phyloP scores from a whole-genome alignment of 2,797 vertebrate species.

The Cetoscarus ocellatus region DNA sequence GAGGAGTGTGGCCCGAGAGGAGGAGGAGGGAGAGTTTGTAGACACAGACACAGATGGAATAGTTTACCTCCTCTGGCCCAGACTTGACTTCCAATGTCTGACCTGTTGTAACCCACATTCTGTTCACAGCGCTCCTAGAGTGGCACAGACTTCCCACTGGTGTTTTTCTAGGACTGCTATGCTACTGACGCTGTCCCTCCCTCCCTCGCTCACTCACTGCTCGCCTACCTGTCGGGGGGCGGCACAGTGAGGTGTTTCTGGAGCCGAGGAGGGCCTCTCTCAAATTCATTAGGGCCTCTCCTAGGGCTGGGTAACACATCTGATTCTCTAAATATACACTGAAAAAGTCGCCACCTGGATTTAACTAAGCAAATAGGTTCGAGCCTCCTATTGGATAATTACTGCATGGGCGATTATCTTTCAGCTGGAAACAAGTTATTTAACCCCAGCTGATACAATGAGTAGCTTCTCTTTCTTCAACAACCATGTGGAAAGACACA shows the following conservation, averaged over 20 bases:
- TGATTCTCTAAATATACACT: too few species aligned
- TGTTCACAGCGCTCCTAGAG: slow-evolving; percentile 77
- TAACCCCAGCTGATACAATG: too few species aligned
- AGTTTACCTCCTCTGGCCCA: slow-evolving; percentile 88
- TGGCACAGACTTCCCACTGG: slow-evolving; percentile 77
- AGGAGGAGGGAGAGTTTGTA: slow-evolving; percentile 66
- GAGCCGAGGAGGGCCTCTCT: slow-evolving; percentile 59
- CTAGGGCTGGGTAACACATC: too few species aligned
- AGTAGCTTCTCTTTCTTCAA: too few species aligned
- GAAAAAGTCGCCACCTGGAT: too few species aligned
- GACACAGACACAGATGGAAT: slow-evolving; percentile 87
- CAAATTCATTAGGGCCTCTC: slow-evolving; percentile 70
- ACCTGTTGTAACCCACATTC: slow-evolving; percentile 89
- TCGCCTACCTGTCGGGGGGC: slow-evolving; percentile 61
- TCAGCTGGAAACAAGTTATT: too few species aligned
- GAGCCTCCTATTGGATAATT: too few species aligned
- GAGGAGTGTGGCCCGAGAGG: slow-evolving; percentile 23
- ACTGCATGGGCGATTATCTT: too few species aligned
- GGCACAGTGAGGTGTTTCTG: slow-evolving; percentile 64
- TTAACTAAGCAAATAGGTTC: too few species aligned
- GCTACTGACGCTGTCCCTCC: slow-evolving; percentile 46
- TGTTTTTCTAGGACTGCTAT: slow-evolving; percentile 75
- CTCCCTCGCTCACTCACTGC: not conserved
- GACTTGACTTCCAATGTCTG: slow-evolving; percentile 91
- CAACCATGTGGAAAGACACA: too few species aligned